A percentile compares a stretch with the other conserved stretches of the same genome.
Evolutionary conservation across 2,888 invertebrate genomes (phyloP).

Genomic region (Thyatira batis): DNA sequence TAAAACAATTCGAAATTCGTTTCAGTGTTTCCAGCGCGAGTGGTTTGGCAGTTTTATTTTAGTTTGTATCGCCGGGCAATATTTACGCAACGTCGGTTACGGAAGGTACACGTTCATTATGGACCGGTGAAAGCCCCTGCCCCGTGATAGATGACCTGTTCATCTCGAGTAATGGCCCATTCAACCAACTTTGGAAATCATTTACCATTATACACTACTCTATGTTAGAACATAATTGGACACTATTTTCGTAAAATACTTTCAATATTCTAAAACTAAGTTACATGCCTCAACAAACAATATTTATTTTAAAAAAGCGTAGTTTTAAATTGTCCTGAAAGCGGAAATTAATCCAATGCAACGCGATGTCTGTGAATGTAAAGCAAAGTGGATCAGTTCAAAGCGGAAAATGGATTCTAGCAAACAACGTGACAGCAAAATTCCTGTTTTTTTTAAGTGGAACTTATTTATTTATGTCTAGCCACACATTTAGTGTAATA

Average conservation of each 20-base stretch:
- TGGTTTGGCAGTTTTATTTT: constrained; percentile 1
- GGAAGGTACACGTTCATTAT: constrained; percentile 56
- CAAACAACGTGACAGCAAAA: neutral
- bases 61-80: constrained; percentile 3
- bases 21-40: neutral
- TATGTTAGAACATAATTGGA: neutral
- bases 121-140: constrained; percentile 49
- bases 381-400: neutral
- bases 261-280: too few species aligned
- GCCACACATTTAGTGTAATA: too few species aligned
- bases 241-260: too few species aligned
- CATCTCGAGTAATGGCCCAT: constrained; percentile 67
- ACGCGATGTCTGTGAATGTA: neutral
- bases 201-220: constrained; percentile 34
- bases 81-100: constrained; percentile 26
- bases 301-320: neutral
- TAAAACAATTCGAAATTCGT: neutral
- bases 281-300: too few species aligned
- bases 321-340: neutral
- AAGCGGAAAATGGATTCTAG: neutral
- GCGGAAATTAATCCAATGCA: neutral
- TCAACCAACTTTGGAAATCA: constrained; percentile 52
- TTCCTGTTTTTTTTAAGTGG: too few species aligned
- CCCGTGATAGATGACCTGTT: constrained; percentile 66
- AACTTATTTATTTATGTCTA: neutral